Evolutionary conservation across 2,888 invertebrate genomes (phyloP), one percentile per base, ranked within the genome.

Genomic region (Calephelis perditalis): DNA sequence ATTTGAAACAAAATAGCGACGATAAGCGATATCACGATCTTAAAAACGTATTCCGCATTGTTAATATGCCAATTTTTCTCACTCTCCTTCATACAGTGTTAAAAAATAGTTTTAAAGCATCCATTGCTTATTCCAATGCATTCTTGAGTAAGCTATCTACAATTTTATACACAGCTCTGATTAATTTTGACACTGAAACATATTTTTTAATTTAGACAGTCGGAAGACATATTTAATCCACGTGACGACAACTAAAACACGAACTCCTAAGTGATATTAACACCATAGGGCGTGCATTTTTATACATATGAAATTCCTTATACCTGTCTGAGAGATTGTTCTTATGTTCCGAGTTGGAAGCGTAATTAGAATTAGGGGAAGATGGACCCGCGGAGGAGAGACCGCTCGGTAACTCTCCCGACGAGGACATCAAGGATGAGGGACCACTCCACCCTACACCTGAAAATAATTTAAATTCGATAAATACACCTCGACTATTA

Each of bases 361-460:
- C 81, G 74, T 77, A 92, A 87, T 83, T 83, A 15, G 93, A 93
- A 71, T 94, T 94, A 43, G 97, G 97, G 1, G 97, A 97, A 0
- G 96, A 96, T 0, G 97, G 96, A 37, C 93, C 94, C 59, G 93
- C 92, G 7, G 95, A 95, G 0, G 97, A 97, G 60, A 96, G 92
- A 58, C 79, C 91, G 69, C 91, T 91, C 11, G 86, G 89, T 57
- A 88, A 75, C 73, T 91, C 91, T 47, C 91, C 91, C 11, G 92
- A 92, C 60, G 92, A 92, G 47, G 92, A 92, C 86, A 92, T 85
- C 67, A 96, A 94, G 61, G 96, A 97, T 0, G 96, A 96, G 7
- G 97, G 96, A 4, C 95, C 96, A 77, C 96, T 96, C 96, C 96
- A 97, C 66, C 96, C 96, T 78, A 82, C 79, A 66, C 89, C 88